phyloP scores from a whole-genome alignment of 64 coral and sea anemone species.

The Stylophora pistillata region DNA sequence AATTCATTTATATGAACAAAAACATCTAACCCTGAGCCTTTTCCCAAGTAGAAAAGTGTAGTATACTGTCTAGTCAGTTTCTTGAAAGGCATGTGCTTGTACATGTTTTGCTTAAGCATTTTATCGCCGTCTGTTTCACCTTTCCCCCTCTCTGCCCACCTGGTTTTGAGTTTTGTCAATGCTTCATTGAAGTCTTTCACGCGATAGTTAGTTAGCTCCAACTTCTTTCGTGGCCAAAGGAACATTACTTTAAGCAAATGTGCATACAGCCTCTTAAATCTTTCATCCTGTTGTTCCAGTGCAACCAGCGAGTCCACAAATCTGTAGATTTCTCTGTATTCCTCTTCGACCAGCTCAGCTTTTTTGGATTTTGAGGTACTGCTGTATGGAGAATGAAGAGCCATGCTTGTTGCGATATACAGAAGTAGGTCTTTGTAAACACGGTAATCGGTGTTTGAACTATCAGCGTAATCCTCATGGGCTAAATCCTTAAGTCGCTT shows the following conservation, averaged over 20 bases:
- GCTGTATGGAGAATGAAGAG: constrained; percentile 38
- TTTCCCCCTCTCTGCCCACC: constrained; percentile 27
- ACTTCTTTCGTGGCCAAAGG: constrained; percentile 53
- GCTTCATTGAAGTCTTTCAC: constrained; percentile 49
- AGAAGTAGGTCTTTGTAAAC: constrained; percentile 64
- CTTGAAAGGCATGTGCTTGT: constrained; percentile 60
- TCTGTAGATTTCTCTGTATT: constrained; percentile 38
- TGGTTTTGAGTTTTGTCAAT: background rate
- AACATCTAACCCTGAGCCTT: constrained; percentile 44
- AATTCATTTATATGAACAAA: constrained; percentile 65
- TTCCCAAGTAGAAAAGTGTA: constrained; percentile 57
- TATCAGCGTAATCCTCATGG: constrained; percentile 15
- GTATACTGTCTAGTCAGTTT: constrained; percentile 29
- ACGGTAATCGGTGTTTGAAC: background rate
- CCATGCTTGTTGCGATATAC: constrained; percentile 43
- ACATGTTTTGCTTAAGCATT: constrained; percentile 28
- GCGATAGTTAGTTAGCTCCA: constrained; percentile 33
- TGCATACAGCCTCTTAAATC: constrained; percentile 20
- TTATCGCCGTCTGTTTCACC: constrained; percentile 19
- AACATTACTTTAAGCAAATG: constrained; percentile 70
- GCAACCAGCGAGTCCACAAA: constrained; percentile 33
- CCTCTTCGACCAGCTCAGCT: too few relatives aligned
- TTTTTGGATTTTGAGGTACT: background rate
- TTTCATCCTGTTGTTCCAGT: background rate
- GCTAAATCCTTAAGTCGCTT: background rate